Evolutionary conservation across 2,888 invertebrate species (phyloP), one percentile per base, ranked within the genome.

Genomic region (Pelosia muscerda): DNA sequence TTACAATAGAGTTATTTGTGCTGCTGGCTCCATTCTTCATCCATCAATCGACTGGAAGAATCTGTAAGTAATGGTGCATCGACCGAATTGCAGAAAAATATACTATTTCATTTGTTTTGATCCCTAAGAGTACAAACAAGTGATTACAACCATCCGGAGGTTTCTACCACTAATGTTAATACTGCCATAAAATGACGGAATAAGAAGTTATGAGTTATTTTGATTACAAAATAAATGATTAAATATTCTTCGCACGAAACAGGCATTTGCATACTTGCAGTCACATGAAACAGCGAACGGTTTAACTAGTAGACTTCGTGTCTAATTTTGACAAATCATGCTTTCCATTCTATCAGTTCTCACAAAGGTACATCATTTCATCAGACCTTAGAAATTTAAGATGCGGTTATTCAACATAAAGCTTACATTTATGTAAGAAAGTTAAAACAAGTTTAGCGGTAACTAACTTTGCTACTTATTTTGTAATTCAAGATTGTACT

Each of bases 391-490:
- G 19, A 31, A 55, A 25, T 19, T 54, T 34, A 25, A 25, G 25
- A 4, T 22, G 22, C 10, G 59, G 59, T 19, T 23, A 11, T 58
- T 49, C 49, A 38, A 54, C 10, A 34, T 9, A 22, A 9, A 66
- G 23, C 54, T 15, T 38, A 60, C n/a, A 55, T 42, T 60, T 22
- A 60, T 38, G 38, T 28, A 38, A 28, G 5, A 28, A 55, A 55
- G 22, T 60, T 65, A 22, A 34, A 54, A 38, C 54, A 60, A 65
- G 54, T 59, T 34, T 9, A 55, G n/a, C 54, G 22, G 34, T 53
- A 57, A 28, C 53, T 22, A 65, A 65, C 31, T 65, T 65, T 55
- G 34, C 59, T 2, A 65, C 54, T 66, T 22, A 55, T 60, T 66
- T 38, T 55, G 22, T 66, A 49, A 25, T 66, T 28, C 55, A 66